These are phyloP conservation scores for Metaphire vulgaris DNA, from an alignment of 1,140 invertebrate species.

Conservation along the genomic window DNA sequence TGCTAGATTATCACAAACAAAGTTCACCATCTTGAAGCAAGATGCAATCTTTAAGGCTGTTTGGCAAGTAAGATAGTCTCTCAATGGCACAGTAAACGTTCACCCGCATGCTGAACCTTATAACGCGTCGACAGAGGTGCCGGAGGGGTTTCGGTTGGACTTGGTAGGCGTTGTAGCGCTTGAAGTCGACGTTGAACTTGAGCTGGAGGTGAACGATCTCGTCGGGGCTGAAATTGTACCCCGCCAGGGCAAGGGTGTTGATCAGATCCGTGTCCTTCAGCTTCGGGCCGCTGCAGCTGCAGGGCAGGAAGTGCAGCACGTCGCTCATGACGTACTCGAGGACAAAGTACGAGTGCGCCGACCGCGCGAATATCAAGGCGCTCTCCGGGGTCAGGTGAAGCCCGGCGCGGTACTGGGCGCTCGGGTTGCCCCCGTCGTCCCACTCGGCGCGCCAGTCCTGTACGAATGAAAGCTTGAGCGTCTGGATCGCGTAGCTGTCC, in stretches of 20 bases:
- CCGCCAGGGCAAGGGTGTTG: neutral
- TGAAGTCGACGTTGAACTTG: neutral
- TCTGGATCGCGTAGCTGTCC: neutral
- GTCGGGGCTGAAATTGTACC: neutral
- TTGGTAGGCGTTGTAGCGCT: neutral
- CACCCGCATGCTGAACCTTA: neutral
- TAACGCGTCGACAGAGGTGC: neutral
- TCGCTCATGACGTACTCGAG: neutral
- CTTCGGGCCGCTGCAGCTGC: neutral
- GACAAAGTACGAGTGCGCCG: neutral
- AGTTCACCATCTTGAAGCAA: neutral
- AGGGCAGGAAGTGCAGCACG: slow-evolving; percentile 3
- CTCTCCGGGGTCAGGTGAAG: slow-evolving; percentile 7
- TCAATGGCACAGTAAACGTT: neutral
- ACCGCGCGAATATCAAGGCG: neutral
- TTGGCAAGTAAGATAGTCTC: neutral
- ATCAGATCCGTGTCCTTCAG: neutral
- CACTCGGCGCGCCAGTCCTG: slow-evolving; percentile 15
- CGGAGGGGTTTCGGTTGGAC: neutral
- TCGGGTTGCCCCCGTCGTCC: slow-evolving; percentile 3
- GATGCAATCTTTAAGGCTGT: neutral
- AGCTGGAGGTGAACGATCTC: slow-evolving; percentile 6
- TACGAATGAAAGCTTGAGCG: slow-evolving; percentile 3
- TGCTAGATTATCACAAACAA: neutral
- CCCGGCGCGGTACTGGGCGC: slow-evolving; percentile 2